Evolutionary conservation across 2,888 invertebrate species (phyloP).

Genomic region (Parnassius mnemosyne): DNA sequence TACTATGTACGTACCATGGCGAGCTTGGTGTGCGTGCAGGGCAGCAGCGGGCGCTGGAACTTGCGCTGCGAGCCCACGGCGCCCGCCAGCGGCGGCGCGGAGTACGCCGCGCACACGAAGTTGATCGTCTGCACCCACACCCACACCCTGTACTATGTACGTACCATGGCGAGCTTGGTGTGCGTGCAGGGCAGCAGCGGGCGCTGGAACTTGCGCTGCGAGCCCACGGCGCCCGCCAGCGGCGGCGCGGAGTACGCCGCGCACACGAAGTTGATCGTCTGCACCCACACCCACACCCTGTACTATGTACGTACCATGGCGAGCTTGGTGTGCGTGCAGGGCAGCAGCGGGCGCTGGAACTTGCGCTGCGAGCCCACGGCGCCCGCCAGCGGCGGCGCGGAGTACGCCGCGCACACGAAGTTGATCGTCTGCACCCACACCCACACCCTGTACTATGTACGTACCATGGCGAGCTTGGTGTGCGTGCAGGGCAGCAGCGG

Average conservation of each 20-base stretch:
- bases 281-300: no score
- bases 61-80: constrained; percentile 96
- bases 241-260: constrained; percentile 98
- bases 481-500: constrained; percentile 96
- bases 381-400: constrained; percentile 96
- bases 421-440: constrained; percentile 99
- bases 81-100: constrained; percentile 96
- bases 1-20: constrained; percentile 92
- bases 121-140: constrained; percentile 99
- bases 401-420: constrained; percentile 97
- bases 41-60: constrained; percentile 97
- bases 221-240: constrained; percentile 95
- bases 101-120: constrained; percentile 97
- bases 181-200: constrained; percentile 96
- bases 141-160: no score
- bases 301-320: constrained; percentile 92
- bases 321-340: constrained; percentile 95
- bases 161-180: constrained; percentile 93
- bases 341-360: constrained; percentile 97
- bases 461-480: constrained; percentile 93
- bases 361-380: constrained; percentile 96
- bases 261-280: constrained; percentile 98
- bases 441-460: no score
- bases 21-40: constrained; percentile 95
- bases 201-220: constrained; percentile 96